phyloP scores from a whole-genome alignment of 2,113 vertebrate species.

The Oreochromis tanganicae region DNA sequence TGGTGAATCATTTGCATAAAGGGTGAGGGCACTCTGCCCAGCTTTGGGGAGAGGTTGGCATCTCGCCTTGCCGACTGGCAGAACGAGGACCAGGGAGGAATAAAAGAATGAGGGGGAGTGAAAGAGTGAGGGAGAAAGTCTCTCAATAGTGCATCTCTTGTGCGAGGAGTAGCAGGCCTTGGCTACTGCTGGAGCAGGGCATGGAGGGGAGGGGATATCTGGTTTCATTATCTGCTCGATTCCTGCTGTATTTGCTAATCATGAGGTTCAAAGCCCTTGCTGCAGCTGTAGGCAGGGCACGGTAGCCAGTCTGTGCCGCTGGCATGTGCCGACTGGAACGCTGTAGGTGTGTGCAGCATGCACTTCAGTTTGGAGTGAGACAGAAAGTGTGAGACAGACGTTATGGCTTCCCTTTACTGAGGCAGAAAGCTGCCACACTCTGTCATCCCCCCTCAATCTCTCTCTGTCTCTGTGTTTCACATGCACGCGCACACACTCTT shows the following conservation, averaged over 20 bases:
- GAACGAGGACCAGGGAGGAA: slow-evolving; percentile 66
- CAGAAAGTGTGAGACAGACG: slow-evolving; percentile 7
- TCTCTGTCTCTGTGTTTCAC: neutral
- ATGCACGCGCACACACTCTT: neutral
- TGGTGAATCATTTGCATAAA: slow-evolving; percentile 72
- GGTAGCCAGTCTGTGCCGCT: slow-evolving; percentile 13
- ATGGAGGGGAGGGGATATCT: slow-evolving; percentile 46
- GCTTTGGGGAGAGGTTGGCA: slow-evolving; percentile 75
- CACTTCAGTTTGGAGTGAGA: slow-evolving; percentile 4
- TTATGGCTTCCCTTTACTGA: neutral
- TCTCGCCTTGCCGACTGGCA: slow-evolving; percentile 67
- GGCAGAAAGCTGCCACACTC: neutral
- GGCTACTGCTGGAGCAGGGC: slow-evolving; percentile 41
- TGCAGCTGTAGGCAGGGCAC: slow-evolving; percentile 44
- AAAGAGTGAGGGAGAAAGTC: slow-evolving; percentile 67
- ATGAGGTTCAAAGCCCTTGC: slow-evolving; percentile 46
- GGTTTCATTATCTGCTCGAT: slow-evolving; percentile 65
- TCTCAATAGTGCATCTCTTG: slow-evolving; percentile 69
- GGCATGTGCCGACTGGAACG: slow-evolving; percentile 39
- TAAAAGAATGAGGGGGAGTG: slow-evolving; percentile 69
- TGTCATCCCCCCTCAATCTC: neutral
- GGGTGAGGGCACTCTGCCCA: slow-evolving; percentile 73
- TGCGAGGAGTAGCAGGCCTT: slow-evolving; percentile 46
- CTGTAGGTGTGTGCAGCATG: slow-evolving; percentile 41
- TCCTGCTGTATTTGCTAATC: slow-evolving; percentile 59